Evolutionary conservation across 92 coral and sea anemone genomes (phyloP).

Genomic region (Palythoa grandis): DNA sequence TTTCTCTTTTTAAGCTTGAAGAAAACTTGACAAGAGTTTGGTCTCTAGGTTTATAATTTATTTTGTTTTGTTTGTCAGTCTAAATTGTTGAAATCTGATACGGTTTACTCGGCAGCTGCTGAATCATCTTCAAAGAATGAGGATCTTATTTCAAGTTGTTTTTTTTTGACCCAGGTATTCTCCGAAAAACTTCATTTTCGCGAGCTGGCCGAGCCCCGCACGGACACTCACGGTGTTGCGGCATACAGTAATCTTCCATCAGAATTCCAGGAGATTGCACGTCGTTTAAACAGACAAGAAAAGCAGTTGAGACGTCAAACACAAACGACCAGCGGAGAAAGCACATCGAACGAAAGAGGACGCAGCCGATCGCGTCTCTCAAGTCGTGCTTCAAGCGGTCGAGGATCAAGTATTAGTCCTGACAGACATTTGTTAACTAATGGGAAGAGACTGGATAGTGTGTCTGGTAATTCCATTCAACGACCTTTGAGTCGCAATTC

Average conservation of each 20-base stretch:
- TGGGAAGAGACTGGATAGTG: slow-evolving; percentile 46
- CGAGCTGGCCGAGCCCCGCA: slow-evolving; percentile 78
- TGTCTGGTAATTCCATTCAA: slow-evolving; percentile 61
- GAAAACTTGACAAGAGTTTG: too few species aligned
- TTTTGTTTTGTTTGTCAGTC: too few species aligned
- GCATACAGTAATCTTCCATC: slow-evolving; percentile 87
- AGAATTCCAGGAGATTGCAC: slow-evolving; percentile 97
- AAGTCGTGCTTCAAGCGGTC: slow-evolving; percentile 65
- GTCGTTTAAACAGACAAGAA: slow-evolving; percentile 89
- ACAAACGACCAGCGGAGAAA: slow-evolving; percentile 44
- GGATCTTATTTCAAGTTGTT: not conserved
- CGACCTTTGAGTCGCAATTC: slow-evolving; percentile 76
- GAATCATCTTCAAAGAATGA: too few species aligned
- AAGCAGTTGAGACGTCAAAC: slow-evolving; percentile 62
- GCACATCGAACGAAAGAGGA: slow-evolving; percentile 70
- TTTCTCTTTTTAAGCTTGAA: too few species aligned
- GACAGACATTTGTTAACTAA: slow-evolving; percentile 54
- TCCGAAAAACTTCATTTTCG: slow-evolving; percentile 54
- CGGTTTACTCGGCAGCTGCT: too few species aligned
- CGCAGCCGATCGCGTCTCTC: slow-evolving; percentile 75
- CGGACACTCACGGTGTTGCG: slow-evolving; percentile 82
- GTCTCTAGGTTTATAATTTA: too few species aligned
- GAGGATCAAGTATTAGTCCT: slow-evolving; percentile 77
- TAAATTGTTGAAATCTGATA: too few species aligned
- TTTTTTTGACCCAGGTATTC: slow-evolving; percentile 26